Base-by-base conservation (phyloP, 2,888 invertebrate species). In the Epinotia brunnichana region DNA sequence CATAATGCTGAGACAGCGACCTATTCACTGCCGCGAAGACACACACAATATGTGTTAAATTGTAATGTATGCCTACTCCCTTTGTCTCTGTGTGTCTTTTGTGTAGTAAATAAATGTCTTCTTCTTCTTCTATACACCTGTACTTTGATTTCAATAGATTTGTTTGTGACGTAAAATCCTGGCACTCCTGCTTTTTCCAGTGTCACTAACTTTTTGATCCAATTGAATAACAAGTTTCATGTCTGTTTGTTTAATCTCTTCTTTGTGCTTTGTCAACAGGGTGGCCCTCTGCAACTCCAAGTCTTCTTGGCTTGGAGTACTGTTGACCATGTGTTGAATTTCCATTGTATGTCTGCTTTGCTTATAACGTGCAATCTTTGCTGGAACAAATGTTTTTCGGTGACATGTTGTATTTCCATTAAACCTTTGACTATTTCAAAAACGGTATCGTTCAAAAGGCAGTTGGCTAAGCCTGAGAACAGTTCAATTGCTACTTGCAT, bases 331-430 rank as follows among this genome's bases (percentile, higher is more conserved):
- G 77, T 95, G 95, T 82, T 96, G 95, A 68, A 96, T 95, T 89
- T 97, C 97, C 80, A 95, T 94, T 91, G 97, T 96, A 80, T 98
- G 97, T 80, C 96, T 96, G 82, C n/a, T n/a, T n/a, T n/a, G n/a
- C 97, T 97, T 69, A 97, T 94, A 66, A 98, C 94, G 86, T 97
- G 97, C 68, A 96, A 91, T 75, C 98, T 94, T 85, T 98, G 96
- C 84, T 98, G 97, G 83, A 96, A 97, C 74, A 99, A 92, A 88
- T 98, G 97, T 84, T 97, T 97, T 85, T 99, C 99, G 0, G 98
- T 98, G 5, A 98, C 97, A 89, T 98, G 98, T 84, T 99, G 99
- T 78, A 99, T 98, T 87, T 99, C 99, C 95, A 97, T 97, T 39
- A 99, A 90, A 2, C 98, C 97, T 85, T 97, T 97, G 0, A 98